These are phyloP conservation scores for Oscheius sp. DNA, from an alignment of 1,140 invertebrate species.

Conservation along the genomic window DNA sequence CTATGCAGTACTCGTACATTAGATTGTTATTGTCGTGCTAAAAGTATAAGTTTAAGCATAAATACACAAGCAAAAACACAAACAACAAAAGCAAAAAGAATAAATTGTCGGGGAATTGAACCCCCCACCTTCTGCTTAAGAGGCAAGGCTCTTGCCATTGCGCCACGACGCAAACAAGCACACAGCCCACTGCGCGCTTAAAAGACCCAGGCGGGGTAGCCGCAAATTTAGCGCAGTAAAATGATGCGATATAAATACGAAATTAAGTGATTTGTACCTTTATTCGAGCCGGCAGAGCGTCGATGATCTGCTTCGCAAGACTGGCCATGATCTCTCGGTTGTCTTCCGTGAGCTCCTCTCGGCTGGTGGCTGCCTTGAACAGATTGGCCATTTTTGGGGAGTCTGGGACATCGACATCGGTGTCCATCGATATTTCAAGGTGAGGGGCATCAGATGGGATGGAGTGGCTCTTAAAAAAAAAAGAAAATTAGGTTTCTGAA, in stretches of 20 bases:
- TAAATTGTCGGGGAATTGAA: too few species aligned
- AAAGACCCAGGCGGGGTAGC: too few species aligned
- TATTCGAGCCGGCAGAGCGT: slow-evolving; percentile 90
- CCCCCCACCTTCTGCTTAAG: too few species aligned
- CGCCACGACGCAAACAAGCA: too few species aligned
- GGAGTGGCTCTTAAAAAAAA: slow-evolving; percentile 12
- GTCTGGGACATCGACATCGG: slow-evolving; percentile 30
- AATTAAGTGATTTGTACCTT: slow-evolving; percentile 66
- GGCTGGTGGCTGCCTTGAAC: slow-evolving; percentile 33
- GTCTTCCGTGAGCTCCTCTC: slow-evolving; percentile 47
- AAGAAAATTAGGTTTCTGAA: too few species aligned
- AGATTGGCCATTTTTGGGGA: slow-evolving; percentile 37
- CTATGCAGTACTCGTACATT: neutral
- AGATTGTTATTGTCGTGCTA: neutral
- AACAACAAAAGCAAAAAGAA: too few species aligned
- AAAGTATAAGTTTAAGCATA: neutral
- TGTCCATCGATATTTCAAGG: slow-evolving; percentile 38
- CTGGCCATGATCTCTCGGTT: slow-evolving; percentile 79
- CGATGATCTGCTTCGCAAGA: slow-evolving; percentile 93
- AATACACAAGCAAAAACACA: too few species aligned
- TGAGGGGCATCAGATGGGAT: slow-evolving; percentile 23
- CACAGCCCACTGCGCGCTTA: too few species aligned
- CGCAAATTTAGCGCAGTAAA: too few species aligned
- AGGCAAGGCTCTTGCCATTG: too few species aligned
- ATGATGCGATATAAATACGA: too few species aligned